Base-by-base conservation (phyloP, 1,140 invertebrate species). In the Penaeus chinensis region DNA sequence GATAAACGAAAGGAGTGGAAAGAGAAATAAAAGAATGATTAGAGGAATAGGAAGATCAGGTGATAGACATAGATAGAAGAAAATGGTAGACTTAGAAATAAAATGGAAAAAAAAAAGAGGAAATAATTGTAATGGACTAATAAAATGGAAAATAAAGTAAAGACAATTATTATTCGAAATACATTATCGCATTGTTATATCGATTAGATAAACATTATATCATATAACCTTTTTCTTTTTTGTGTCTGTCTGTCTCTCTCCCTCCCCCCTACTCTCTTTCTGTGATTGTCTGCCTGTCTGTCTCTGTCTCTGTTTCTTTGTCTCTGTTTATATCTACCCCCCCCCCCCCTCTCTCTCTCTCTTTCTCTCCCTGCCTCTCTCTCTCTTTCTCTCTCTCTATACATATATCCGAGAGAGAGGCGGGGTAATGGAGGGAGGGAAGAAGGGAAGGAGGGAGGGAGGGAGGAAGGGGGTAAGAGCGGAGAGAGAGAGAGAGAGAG, bases 351-450 rank as follows among this genome's bases (percentile, higher is more conserved):
- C 16, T 54, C 2, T 80, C 10, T 42, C 13, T 0, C n/a, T 19
- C 3, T 62, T 7, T 11, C 18, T 62, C 60, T 81, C 18, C 8
- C 10, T 27, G 3, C 2, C 10, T 42, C 37, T 80, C 16, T 11
- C 0, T 80, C 10, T 42, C 13, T 32, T 61, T 32, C 16, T 42
- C 0, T 54, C 18, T 80, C 0, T 20, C 37, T 80, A 42, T 79
- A 79, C 13, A 79, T 79, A 79, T 32, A 79, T 79, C 32, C 13
- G 74, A 77, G 74, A 77, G 74, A 77, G 74, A 77, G 74, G 37
- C 22, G 37, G 74, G 37, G 74, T 24, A 32, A 77, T 22, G 37
- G 74, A 77, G 74, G 37, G 74, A 77, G 74, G 37, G 74, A 77
- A 32, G 37, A 32, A 77, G 74, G 37, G 74, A 77, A 32, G 37